Conservation (phyloP, 1,140 invertebrate species). For the Drosophila elegans region DNA sequence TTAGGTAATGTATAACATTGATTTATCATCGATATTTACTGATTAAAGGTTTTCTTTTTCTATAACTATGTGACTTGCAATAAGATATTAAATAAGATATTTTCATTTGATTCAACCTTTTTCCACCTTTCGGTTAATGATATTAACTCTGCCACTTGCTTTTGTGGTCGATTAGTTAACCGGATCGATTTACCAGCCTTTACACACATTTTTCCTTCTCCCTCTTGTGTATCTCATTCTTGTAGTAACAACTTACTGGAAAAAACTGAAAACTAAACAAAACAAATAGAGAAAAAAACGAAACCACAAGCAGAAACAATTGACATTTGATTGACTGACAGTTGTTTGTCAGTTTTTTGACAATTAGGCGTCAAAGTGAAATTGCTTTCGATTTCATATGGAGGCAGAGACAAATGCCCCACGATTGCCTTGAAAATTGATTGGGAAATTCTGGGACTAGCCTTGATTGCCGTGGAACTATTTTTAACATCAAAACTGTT, state of each 20-base stretch:
- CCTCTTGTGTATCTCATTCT: slow-evolving; percentile 6
- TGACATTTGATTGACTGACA: slow-evolving; percentile 75
- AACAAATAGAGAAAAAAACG: slow-evolving; percentile 7
- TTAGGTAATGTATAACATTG: no score
- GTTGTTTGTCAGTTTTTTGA: slow-evolving; percentile 76
- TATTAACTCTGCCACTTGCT: slow-evolving; percentile 4
- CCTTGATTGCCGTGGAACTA: slow-evolving; percentile 26
- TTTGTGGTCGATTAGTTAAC: slow-evolving; percentile 67
- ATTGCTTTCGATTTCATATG: slow-evolving; percentile 73
- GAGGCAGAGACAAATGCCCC: slow-evolving; percentile 39
- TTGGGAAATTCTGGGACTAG: slow-evolving; percentile 59
- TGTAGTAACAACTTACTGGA: slow-evolving; percentile 4
- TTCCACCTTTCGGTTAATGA: not conserved
- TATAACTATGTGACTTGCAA: not conserved
- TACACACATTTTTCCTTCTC: slow-evolving; percentile 14
- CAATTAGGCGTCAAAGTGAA: slow-evolving; percentile 75
- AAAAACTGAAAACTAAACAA: slow-evolving; percentile 4
- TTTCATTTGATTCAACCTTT: not conserved
- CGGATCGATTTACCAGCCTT: slow-evolving; percentile 40
- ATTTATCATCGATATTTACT: not conserved
- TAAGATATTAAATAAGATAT: not conserved
- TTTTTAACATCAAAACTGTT: slow-evolving; percentile 51
- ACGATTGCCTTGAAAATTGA: slow-evolving; percentile 63
- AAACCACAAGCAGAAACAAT: slow-evolving; percentile 59
- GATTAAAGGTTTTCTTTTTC: not conserved